Evolutionary conservation across 2,888 invertebrate genomes (phyloP).

Genomic region (Nesidiocoris tenuis): DNA sequence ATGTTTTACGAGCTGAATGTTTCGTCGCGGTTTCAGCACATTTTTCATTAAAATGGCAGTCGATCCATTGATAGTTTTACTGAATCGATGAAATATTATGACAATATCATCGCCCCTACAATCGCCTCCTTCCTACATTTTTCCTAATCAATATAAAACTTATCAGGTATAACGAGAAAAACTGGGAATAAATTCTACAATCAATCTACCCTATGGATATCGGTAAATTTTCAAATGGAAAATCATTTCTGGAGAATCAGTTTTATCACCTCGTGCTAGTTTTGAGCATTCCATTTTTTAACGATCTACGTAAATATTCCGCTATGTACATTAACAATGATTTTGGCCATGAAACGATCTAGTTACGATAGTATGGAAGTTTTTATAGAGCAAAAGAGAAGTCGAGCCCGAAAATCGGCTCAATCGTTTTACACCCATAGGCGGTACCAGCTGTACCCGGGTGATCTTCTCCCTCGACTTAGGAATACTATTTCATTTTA

Average conservation of each 20-base stretch:
- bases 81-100: too few relatives aligned
- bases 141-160: too few relatives aligned
- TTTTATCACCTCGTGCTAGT: neutral
- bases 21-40: too few relatives aligned
- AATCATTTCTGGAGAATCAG: neutral
- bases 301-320: neutral
- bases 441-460: neutral
- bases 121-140: too few relatives aligned
- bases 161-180: neutral
- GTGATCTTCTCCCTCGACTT: neutral
- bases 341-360: neutral
- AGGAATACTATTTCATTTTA: neutral
- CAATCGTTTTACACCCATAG: too few relatives aligned
- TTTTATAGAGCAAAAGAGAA: neutral
- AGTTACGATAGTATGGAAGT: neutral
- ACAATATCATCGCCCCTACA: too few relatives aligned
- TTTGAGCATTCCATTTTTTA: neutral
- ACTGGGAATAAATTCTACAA: neutral
- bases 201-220: neutral
- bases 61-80: too few relatives aligned
- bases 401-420: too few relatives aligned
- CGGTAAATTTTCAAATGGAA: neutral
- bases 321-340: neutral
- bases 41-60: too few relatives aligned
- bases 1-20: too few relatives aligned